phyloP scores from a whole-genome alignment of 1,140 invertebrate genomes.

The Temnothorax nylanderi region DNA sequence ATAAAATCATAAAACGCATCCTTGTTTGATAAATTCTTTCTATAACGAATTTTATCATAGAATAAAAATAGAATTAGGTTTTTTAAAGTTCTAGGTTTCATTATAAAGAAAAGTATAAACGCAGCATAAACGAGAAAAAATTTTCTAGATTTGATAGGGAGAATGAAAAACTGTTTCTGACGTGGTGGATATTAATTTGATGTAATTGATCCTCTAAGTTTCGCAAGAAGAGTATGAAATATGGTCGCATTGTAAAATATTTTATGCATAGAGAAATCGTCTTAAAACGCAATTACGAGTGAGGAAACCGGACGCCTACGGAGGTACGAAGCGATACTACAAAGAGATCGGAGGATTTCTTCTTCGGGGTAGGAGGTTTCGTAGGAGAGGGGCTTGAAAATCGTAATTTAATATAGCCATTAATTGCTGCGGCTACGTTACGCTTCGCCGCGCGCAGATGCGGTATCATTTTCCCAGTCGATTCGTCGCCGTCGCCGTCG shows the following conservation, averaged over 20 bases:
- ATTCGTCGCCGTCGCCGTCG: constrained; percentile 43
- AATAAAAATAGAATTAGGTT: background rate
- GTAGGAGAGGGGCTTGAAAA: constrained; percentile 58
- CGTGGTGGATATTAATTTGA: background rate
- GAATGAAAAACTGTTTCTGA: background rate
- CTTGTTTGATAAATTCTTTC: background rate
- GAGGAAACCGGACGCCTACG: constrained; percentile 38
- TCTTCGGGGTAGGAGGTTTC: background rate
- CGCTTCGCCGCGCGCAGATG: constrained; percentile 50
- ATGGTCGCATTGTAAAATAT: background rate
- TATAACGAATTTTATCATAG: background rate
- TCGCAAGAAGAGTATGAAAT: background rate
- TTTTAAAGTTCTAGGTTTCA: background rate
- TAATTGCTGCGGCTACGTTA: constrained; percentile 69
- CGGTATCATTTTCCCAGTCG: constrained; percentile 64
- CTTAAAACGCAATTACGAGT: background rate
- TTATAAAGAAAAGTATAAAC: background rate
- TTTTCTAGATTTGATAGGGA: background rate
- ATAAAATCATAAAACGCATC: background rate
- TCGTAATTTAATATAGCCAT: constrained; percentile 64
- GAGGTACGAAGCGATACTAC: constrained; percentile 1
- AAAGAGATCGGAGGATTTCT: background rate
- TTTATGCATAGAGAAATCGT: constrained; percentile 9
- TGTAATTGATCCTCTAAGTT: background rate
- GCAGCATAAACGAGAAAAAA: background rate